A percentile compares a stretch with the other conserved stretches of the same genome.
Conservation (phyloP, 2,888 invertebrate species). For the Crematogaster levior region DNA sequence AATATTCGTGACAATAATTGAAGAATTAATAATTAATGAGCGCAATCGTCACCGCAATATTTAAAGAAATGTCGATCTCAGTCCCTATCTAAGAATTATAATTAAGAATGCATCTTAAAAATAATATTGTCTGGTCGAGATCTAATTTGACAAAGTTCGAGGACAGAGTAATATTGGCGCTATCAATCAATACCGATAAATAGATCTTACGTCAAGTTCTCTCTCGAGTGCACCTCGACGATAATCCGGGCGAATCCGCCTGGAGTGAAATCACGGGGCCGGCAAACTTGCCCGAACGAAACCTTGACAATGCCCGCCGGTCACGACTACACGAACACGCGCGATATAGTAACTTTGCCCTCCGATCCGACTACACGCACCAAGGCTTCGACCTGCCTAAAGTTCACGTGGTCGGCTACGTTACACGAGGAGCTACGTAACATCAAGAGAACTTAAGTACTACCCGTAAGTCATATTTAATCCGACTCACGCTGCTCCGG, state of each 20-base stretch:
- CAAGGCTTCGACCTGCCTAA: constrained; percentile 44
- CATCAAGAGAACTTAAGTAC: constrained; percentile 83
- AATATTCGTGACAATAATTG: not conserved
- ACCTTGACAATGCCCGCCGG: constrained; percentile 77
- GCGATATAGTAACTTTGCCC: constrained; percentile 64
- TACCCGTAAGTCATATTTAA: constrained; percentile 82
- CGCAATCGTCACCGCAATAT: not conserved
- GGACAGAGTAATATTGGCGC: not conserved
- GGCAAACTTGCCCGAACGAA: constrained; percentile 66
- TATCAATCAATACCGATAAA: constrained; percentile 20
- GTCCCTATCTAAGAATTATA: not conserved
- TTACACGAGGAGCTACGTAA: constrained; percentile 77
- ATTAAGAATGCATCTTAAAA: not conserved
- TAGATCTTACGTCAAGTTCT: constrained; percentile 7
- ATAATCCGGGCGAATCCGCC: constrained; percentile 43
- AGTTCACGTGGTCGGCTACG: constrained; percentile 57
- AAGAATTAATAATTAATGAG: not conserved
- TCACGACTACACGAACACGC: constrained; percentile 50
- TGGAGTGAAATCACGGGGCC: constrained; percentile 40
- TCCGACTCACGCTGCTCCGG: constrained; percentile 68
- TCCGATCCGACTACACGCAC: constrained; percentile 49
- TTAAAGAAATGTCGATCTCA: not conserved
- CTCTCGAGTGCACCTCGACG: constrained; percentile 23
- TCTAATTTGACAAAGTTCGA: not conserved
- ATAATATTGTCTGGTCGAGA: not conserved